Base-by-base conservation (phyloP, 2,113 vertebrate species). In the Saguinus midas region DNA sequence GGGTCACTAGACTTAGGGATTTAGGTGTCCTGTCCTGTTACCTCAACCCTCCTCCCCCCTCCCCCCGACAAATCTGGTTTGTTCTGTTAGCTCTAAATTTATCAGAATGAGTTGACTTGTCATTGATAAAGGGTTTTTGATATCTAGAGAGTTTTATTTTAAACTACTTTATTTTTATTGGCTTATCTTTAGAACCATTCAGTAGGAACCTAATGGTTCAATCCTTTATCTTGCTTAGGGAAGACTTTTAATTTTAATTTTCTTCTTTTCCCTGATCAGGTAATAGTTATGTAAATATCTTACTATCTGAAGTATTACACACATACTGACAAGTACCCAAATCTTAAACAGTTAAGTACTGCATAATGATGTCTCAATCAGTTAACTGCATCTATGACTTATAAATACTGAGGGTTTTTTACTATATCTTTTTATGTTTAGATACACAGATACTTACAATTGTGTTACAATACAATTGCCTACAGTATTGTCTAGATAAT, bases 121-220 rank as follows among this genome's bases (percentile, higher is more conserved):
- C n/a, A 35, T 52, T 70, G 25, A 85, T 78, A 40, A 0, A 78
- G 64, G 35, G 81, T 66, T 91, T 96, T 95, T 92, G 2, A 48
- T 86, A 52, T 64, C 64, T 73, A 83, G 61, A 82, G 81, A 87
- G 21, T 94, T 91, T 90, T 93, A n/a, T 80, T 52, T 81, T 91
- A 73, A 64, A 76, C 81, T 45, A 89, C 29, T 48, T 6, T 92
- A 32, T 25, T 84, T 4, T 61, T 92, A 40, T 25, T 72, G 55
- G 35, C 27, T 55, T 76, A 6, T 52, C 23, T 94, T 68, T 58
- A 92, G 16, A 80, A 6, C 37, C 7, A 68, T 73, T 87, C 35
- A n/a, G 61, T 43, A 80, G 68, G 23, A 17, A 8, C 18, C 25
- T 79, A 18, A 64, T 66, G 11, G 11, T 93, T 95, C 17, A 88